A percentile compares a stretch with the other conserved stretches of the same genome.
These are phyloP conservation scores for Tyrophagus putrescentiae DNA, from an alignment of 1,140 invertebrate species.

Conservation along the genomic window DNA sequence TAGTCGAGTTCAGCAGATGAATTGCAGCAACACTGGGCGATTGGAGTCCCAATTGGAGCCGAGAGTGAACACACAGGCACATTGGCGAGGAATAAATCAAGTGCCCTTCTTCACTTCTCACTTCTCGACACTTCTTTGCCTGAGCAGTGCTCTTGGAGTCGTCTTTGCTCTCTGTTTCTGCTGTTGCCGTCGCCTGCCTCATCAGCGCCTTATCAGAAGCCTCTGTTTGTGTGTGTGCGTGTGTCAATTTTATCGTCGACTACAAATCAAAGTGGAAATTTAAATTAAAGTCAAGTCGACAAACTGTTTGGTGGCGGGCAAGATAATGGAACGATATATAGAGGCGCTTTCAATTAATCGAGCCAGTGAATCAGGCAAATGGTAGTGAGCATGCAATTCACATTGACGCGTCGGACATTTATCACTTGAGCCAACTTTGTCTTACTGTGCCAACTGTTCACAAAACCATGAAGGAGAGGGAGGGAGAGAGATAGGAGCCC, in stretches of 20 bases:
- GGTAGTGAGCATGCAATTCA: not conserved
- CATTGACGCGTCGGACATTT: slow-evolving; percentile 1
- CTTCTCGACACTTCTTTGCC: too few relatives aligned
- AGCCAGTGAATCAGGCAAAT: not conserved
- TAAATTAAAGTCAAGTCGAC: slow-evolving; percentile 11
- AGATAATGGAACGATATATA: slow-evolving; percentile 4
- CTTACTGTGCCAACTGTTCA: not conserved
- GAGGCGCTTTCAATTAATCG: slow-evolving; percentile 9
- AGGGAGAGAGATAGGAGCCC: slow-evolving; percentile 13
- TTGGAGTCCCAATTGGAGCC: not conserved
- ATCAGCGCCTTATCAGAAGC: not conserved
- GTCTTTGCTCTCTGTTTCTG: too few relatives aligned
- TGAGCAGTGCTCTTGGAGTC: too few relatives aligned
- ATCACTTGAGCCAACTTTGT: slow-evolving; percentile 13
- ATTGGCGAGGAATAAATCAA: slow-evolving; percentile 13
- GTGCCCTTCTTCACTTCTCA: not conserved
- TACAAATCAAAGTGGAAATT: slow-evolving; percentile 16
- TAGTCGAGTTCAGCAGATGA: too few relatives aligned
- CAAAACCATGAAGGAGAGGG: slow-evolving; percentile 14
- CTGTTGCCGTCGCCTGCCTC: too few relatives aligned
- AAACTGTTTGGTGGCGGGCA: slow-evolving; percentile 12
- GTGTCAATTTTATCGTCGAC: slow-evolving; percentile 5
- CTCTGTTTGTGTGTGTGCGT: too few relatives aligned
- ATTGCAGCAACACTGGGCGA: not conserved
- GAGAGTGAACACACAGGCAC: too few relatives aligned